Conservation (phyloP, 2,888 invertebrate genomes). For the Caenorhabditis panamensis region DNA sequence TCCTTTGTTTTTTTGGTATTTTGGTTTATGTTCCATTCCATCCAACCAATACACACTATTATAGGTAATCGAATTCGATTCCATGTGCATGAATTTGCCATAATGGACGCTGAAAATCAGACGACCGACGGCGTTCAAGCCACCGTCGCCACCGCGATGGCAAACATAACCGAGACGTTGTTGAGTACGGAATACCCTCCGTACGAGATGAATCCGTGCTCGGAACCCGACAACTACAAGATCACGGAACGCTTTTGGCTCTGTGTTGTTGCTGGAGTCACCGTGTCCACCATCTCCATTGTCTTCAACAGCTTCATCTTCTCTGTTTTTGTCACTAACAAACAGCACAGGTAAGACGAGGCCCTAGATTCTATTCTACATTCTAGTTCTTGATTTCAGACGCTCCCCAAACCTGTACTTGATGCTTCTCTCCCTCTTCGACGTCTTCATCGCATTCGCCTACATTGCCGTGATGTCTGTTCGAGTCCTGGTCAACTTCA, state of each 20-base stretch:
- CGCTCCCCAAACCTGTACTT: slow-evolving; percentile 72
- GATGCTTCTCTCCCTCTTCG: slow-evolving; percentile 68
- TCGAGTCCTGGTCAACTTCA: slow-evolving; percentile 64
- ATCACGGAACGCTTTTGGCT: slow-evolving; percentile 62
- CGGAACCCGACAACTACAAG: slow-evolving; percentile 46
- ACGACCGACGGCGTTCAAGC: slow-evolving; percentile 14
- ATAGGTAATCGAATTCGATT: slow-evolving; percentile 52
- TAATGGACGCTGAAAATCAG: slow-evolving; percentile 34
- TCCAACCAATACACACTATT: neutral
- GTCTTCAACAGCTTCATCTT: slow-evolving; percentile 72
- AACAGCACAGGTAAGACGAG: no score
- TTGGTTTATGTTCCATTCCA: slow-evolving; percentile 3
- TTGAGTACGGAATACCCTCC: slow-evolving; percentile 20
- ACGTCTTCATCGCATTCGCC: slow-evolving; percentile 70
- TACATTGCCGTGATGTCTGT: slow-evolving; percentile 71
- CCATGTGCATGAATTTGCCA: slow-evolving; percentile 22
- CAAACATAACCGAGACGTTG: slow-evolving; percentile 1
- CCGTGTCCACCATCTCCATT: slow-evolving; percentile 67
- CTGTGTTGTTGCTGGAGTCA: slow-evolving; percentile 60
- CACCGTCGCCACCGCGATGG: neutral
- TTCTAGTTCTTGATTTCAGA: no score
- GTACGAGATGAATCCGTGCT: slow-evolving; percentile 31
- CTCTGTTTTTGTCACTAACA: slow-evolving; percentile 66
- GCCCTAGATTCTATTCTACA: no score
- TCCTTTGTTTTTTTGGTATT: slow-evolving; percentile 15